Percentiles rank a stretch among this genome's conserved stretches.
Evolutionary conservation across 2,888 invertebrate species (phyloP).

Genomic region (Limenitis camilla): DNA sequence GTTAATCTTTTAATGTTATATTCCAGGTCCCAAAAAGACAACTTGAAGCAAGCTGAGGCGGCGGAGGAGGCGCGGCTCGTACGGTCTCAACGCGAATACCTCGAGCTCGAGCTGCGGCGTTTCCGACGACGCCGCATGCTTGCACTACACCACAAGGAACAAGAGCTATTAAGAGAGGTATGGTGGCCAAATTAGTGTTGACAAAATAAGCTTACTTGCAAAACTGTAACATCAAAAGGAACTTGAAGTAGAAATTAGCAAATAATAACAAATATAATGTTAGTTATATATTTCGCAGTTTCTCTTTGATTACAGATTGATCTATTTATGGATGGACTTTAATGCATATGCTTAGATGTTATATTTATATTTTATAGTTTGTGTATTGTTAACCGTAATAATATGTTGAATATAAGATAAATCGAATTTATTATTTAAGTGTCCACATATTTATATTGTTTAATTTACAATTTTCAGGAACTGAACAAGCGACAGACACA

Average conservation of each 20-base stretch:
- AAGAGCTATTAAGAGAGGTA: conserved; percentile 92
- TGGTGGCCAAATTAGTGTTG: background rate
- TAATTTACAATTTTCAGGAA: conserved; percentile 76
- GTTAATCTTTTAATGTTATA: no score
- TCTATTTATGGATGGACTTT: no score
- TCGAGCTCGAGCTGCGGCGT: conserved; percentile 93
- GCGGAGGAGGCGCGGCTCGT: conserved; percentile 92
- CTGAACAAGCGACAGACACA: conserved; percentile 95
- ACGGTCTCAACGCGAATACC: conserved; percentile 90
- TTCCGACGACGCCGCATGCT: conserved; percentile 93
- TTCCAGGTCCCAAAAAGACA: conserved; percentile 89
- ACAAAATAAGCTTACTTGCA: no score
- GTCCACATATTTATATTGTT: background rate
- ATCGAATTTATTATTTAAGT: background rate
- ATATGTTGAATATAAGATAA: no score
- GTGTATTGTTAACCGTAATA: no score
- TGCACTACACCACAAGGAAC: conserved; percentile 89
- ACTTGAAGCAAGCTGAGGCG: conserved; percentile 91
- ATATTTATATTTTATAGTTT: no score
- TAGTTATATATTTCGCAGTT: no score
- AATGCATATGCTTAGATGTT: no score
- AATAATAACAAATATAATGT: no score
- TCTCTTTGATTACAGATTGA: no score
- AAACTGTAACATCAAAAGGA: no score
- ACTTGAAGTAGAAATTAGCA: no score